These are phyloP conservation scores for Suncus etruscus DNA, from an alignment of 2,113 vertebrate genomes.

Conservation along the genomic window DNA sequence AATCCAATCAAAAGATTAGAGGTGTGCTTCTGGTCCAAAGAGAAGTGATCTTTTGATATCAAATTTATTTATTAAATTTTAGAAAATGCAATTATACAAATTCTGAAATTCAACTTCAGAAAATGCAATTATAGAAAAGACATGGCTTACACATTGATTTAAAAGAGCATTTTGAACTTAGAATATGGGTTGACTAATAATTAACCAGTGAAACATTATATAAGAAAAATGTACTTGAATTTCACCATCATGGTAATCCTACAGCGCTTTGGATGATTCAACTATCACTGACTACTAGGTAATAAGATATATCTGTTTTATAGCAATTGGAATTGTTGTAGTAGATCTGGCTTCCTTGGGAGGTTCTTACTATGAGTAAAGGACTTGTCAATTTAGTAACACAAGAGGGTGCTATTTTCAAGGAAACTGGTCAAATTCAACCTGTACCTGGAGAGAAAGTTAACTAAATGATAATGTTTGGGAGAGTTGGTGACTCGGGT, in stretches of 20 bases:
- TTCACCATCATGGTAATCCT: background rate
- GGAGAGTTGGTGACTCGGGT: background rate
- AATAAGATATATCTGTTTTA: background rate
- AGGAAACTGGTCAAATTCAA: background rate
- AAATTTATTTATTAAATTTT: no score
- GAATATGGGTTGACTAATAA: no score
- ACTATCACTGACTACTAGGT: background rate
- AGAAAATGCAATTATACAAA: no score
- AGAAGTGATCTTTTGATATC: no score
- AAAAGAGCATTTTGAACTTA: no score
- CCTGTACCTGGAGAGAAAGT: background rate
- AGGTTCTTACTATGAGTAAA: background rate
- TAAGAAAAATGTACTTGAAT: background rate
- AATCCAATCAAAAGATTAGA: no score
- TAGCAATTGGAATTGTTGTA: background rate
- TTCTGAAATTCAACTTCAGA: no score
- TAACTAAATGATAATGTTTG: background rate
- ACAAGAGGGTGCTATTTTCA: conserved; percentile 63
- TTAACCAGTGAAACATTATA: no score
- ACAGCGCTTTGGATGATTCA: background rate
- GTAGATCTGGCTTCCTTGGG: background rate
- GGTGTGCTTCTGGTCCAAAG: no score
- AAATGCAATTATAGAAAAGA: no score
- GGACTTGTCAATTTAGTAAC: conserved; percentile 21
- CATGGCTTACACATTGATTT: no score